Evolutionary conservation across 2,113 vertebrate species (phyloP).

Genomic region (Seriola aureovittata): DNA sequence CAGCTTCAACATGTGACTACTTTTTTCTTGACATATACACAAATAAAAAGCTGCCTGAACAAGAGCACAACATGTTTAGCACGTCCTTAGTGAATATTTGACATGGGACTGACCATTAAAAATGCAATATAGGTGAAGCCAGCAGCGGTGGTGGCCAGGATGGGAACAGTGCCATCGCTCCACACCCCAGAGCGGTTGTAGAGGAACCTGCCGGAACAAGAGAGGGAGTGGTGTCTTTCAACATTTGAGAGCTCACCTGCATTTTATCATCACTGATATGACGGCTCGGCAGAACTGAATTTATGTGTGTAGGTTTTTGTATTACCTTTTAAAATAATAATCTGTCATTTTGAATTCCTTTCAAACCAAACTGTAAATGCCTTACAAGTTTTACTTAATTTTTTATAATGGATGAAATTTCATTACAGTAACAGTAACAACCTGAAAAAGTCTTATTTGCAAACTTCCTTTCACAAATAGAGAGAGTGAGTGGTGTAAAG

Average conservation of each 20-base stretch:
- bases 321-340: neutral
- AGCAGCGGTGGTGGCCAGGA: constrained; percentile 91
- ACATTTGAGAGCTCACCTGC: neutral
- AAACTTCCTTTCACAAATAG: too few species aligned
- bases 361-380: too few species aligned
- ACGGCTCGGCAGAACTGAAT: neutral
- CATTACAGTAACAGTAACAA: too few species aligned
- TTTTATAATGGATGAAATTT: too few species aligned
- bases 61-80: neutral
- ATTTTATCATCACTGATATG: neutral
- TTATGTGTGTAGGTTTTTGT: neutral
- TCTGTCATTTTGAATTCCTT: neutral
- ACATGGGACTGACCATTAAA: constrained; percentile 87
- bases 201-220: constrained; percentile 89
- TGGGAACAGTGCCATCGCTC: constrained; percentile 95
- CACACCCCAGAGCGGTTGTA: constrained; percentile 94
- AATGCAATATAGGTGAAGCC: constrained; percentile 93
- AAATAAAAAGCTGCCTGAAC: constrained; percentile 2
- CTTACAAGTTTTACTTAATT: neutral
- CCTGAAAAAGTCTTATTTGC: neutral
- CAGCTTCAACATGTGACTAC: neutral
- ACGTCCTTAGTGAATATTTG: constrained; percentile 8
- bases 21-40: neutral
- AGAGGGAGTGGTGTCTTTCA: constrained; percentile 17
- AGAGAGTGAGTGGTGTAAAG: neutral